A percentile compares a stretch with the other conserved stretches of the same genome.
These are phyloP conservation scores for Mamestra configurata DNA, from an alignment of 1,140 invertebrate species.

Conservation along the genomic window DNA sequence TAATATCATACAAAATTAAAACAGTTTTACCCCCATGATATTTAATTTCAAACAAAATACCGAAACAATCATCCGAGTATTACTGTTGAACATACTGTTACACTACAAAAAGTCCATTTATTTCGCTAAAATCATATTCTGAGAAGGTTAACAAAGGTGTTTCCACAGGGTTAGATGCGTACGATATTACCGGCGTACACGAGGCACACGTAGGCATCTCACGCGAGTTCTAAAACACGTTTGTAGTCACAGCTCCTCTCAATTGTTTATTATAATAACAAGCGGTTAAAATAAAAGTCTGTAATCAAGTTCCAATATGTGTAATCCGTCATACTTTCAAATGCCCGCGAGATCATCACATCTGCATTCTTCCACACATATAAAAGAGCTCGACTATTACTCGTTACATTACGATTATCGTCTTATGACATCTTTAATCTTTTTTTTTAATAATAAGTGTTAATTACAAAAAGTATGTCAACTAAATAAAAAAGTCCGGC, in stretches of 20 bases:
- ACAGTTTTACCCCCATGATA: not conserved
- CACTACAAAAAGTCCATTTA: too few species aligned
- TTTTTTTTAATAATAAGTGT: conserved; percentile 79
- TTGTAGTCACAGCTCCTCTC: too few species aligned
- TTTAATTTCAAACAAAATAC: not conserved
- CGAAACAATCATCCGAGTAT: not conserved
- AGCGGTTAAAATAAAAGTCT: conserved; percentile 28
- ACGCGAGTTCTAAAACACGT: too few species aligned
- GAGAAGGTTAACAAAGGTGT: too few species aligned
- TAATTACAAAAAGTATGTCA: conserved; percentile 87
- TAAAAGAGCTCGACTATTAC: conserved; percentile 77
- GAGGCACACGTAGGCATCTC: too few species aligned
- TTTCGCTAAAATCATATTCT: too few species aligned
- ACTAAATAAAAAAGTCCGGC: conserved; percentile 85
- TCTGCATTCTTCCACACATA: conserved; percentile 83
- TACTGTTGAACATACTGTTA: not conserved
- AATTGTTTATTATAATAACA: too few species aligned
- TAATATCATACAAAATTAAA: conserved; percentile 10
- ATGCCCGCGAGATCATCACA: conserved; percentile 82
- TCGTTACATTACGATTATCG: conserved; percentile 69
- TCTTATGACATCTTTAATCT: conserved; percentile 68
- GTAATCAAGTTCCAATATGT: conserved; percentile 81
- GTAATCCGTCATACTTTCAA: conserved; percentile 82
- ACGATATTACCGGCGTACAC: too few species aligned
- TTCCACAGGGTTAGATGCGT: too few species aligned